phyloP scores from a whole-genome alignment of 1,140 invertebrate species.

The Aricia agestis region DNA sequence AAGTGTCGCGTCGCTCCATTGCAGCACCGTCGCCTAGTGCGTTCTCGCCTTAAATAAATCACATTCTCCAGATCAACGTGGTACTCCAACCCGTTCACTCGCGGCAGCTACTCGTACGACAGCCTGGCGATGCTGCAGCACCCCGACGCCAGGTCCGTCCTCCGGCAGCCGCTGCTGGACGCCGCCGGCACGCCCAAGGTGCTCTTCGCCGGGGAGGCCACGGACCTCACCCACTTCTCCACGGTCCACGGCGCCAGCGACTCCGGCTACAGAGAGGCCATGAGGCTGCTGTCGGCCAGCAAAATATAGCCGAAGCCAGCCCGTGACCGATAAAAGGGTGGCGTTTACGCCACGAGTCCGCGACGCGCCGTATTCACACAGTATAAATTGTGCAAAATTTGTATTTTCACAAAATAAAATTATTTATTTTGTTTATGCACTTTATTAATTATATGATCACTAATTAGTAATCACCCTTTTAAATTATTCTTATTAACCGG shows the following conservation, averaged over 20 bases:
- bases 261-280: constrained; percentile 76
- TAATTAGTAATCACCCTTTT: no score
- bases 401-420: no score
- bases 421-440: no score
- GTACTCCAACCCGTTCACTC: constrained; percentile 45
- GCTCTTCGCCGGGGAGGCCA: constrained; percentile 62
- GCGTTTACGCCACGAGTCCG: no score
- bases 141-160: constrained; percentile 33
- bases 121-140: constrained; percentile 32
- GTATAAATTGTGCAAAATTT: no score
- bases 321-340: no score
- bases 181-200: constrained; percentile 34
- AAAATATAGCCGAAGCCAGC: constrained; percentile 25
- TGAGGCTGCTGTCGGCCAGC: constrained; percentile 40
- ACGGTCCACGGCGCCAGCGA: constrained; percentile 81
- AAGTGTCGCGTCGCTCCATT: no score
- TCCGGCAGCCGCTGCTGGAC: constrained; percentile 37
- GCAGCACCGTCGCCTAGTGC: no score
- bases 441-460: no score
- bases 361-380: no score
- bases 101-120: constrained; percentile 48
- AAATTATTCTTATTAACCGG: no score
- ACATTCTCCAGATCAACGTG: constrained; percentile 40
- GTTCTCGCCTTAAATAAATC: no score
- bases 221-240: constrained; percentile 72